Conservation (phyloP, 2,797 vertebrate species). For the Dermochelys coriacea region DNA sequence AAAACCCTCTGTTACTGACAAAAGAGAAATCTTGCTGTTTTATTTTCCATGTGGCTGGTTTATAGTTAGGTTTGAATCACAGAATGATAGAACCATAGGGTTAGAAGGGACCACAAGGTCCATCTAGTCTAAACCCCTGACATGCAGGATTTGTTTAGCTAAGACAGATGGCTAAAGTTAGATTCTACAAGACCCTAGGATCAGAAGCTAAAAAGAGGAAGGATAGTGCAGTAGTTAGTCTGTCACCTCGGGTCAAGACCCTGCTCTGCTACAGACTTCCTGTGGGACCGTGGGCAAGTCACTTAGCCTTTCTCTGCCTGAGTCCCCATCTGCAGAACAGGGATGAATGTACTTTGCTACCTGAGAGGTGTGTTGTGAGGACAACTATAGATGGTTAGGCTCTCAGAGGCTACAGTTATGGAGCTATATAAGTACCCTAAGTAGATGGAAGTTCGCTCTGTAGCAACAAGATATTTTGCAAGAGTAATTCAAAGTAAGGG, state of each 20-base stretch:
- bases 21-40: conserved; percentile 35
- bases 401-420: neutral
- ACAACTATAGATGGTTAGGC: neutral
- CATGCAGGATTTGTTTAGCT: neutral
- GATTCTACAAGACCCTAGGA: neutral
- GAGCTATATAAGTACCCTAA: neutral
- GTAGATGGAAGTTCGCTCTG: neutral
- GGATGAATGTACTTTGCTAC: neutral
- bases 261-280: neutral
- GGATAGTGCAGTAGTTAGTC: neutral
- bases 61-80: neutral
- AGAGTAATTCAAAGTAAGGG: neutral
- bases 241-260: neutral
- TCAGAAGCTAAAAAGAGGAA: neutral
- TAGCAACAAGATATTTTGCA: neutral
- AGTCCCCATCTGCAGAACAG: neutral
- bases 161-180: neutral
- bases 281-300: neutral
- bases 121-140: neutral
- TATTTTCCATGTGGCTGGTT: neutral
- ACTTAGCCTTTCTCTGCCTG: neutral
- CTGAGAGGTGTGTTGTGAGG: neutral
- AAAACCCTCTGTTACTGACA: conserved; percentile 32
- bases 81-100: too few species aligned
- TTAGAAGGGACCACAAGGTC: too few species aligned